Evolutionary conservation across 2,888 invertebrate species (phyloP).

Genomic region (Anorthoa munda): DNA sequence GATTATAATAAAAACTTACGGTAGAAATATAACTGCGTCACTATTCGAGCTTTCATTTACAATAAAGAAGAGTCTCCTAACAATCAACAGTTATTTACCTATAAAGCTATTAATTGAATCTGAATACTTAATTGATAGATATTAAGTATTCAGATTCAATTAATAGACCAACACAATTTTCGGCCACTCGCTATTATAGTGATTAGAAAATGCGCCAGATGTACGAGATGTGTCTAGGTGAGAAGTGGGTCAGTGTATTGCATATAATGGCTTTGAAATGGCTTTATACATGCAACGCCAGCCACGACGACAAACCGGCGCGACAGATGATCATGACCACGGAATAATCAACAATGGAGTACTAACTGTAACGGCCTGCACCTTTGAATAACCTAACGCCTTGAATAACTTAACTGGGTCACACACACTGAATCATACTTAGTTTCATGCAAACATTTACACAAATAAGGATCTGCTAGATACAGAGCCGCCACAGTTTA

Average conservation of each 20-base stretch:
- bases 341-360: conserved; percentile 20
- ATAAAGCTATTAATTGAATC: too few relatives aligned
- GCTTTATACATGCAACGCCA: conserved; percentile 62
- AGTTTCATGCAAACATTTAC: not conserved
- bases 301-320: conserved; percentile 23
- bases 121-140: too few relatives aligned
- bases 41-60: not conserved
- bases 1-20: not conserved
- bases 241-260: conserved; percentile 66
- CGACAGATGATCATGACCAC: conserved; percentile 36
- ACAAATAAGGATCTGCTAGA: not conserved
- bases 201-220: conserved; percentile 58
- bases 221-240: conserved; percentile 63
- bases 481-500: not conserved
- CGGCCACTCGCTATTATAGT: conserved; percentile 37
- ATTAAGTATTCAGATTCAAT: conserved; percentile 44
- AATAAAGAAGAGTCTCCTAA: not conserved
- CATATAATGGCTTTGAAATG: conserved; percentile 60
- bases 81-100: not conserved
- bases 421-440: not conserved
- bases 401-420: not conserved
- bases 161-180: conserved; percentile 31
- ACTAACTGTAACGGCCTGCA: not conserved
- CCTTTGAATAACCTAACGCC: not conserved
- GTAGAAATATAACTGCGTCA: not conserved